phyloP scores from a whole-genome alignment of 2,113 vertebrate species.

The Hippocampus comes region DNA sequence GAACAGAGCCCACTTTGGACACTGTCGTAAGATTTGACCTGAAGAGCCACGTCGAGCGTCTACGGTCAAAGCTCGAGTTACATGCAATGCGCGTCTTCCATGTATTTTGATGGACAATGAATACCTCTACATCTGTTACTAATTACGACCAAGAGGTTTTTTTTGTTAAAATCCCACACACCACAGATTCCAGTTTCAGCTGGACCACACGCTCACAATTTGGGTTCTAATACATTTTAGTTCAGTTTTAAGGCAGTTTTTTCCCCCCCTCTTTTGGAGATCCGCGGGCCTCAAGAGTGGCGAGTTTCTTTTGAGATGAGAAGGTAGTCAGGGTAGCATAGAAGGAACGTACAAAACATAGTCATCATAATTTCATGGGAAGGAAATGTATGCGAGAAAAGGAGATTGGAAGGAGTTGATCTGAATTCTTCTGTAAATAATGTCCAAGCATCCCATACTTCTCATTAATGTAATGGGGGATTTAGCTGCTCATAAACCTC shows the following conservation, averaged over 20 bases:
- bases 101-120: no score
- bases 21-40: background rate
- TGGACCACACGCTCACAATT: no score
- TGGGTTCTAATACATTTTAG: no score
- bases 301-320: no score
- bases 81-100: no score
- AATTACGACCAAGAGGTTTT: no score
- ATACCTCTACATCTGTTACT: no score
- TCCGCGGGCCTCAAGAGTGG: no score
- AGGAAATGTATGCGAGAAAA: conserved; percentile 19
- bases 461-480: conserved; percentile 78
- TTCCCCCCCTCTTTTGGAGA: background rate
- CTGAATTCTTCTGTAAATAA: conserved; percentile 81
- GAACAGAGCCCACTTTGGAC: background rate
- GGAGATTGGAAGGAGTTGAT: conserved; percentile 12
- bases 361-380: background rate
- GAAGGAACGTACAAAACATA: background rate
- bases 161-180: no score
- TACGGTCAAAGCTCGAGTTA: background rate
- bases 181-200: no score
- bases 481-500: conserved; percentile 53
- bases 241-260: no score
- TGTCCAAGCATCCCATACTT: conserved; percentile 75
- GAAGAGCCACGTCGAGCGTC: background rate
- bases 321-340: background rate